A percentile compares a stretch with the other conserved stretches of the same genome.
Evolutionary conservation across 1,140 invertebrate genomes (phyloP).

Genomic region (Paraescarpia echinospica): DNA sequence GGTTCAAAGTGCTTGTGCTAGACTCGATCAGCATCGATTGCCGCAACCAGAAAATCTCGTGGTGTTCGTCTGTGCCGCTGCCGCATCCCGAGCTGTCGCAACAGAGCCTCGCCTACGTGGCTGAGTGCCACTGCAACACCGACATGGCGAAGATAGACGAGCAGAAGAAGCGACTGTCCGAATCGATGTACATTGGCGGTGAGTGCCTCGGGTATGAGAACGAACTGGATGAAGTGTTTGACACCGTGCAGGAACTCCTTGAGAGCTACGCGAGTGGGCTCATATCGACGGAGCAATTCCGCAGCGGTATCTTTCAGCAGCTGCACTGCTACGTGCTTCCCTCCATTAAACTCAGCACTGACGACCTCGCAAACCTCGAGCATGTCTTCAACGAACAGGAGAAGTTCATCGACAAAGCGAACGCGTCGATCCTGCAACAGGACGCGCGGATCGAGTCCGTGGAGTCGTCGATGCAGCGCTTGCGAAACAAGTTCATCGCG

Average conservation of each 20-base stretch:
- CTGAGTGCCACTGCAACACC: neutral
- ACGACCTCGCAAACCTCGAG: neutral
- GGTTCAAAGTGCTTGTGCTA: slow-evolving; percentile 31
- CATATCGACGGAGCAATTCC: slow-evolving; percentile 8
- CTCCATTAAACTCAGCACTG: neutral
- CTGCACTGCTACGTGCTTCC: slow-evolving; percentile 20
- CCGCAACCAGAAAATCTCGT: slow-evolving; percentile 9
- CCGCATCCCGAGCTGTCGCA: slow-evolving; percentile 6
- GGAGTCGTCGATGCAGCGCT: neutral
- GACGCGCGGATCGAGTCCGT: neutral
- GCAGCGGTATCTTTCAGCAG: slow-evolving; percentile 11
- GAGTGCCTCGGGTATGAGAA: slow-evolving; percentile 22
- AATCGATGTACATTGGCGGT: slow-evolving; percentile 24
- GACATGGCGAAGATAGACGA: neutral
- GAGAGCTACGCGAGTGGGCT: slow-evolving; percentile 1
- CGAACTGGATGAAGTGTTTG: slow-evolving; percentile 31
- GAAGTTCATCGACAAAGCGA: neutral
- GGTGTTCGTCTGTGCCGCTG: slow-evolving; percentile 6
- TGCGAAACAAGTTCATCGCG: neutral
- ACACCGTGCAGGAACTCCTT: slow-evolving; percentile 15
- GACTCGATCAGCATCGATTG: slow-evolving; percentile 31
- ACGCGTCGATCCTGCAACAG: neutral
- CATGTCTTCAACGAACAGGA: neutral
- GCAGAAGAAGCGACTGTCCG: slow-evolving; percentile 16
- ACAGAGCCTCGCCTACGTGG: neutral